Base-by-base conservation (phyloP, 2,113 vertebrate genomes). In the Myanophis thanlyinensis region DNA sequence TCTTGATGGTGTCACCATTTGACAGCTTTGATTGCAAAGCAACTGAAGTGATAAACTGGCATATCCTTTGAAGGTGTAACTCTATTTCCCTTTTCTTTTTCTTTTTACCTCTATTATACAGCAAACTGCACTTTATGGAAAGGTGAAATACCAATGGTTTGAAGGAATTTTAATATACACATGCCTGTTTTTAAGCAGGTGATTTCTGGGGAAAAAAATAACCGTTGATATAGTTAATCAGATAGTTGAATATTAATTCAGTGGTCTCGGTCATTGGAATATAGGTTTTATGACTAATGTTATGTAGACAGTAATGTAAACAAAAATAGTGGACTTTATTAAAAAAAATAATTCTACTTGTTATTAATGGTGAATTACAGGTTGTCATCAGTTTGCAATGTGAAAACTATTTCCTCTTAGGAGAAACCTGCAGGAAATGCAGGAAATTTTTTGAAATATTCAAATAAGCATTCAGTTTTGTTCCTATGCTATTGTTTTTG, bases 1-100 rank as follows among this genome's bases (percentile, higher is more conserved):
- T 23, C 53, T 93, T 8, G n/a, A 90, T 25, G 46, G 20, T 90
- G 53, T 93, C 27, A 89, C 54, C 53, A 3, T 49, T 88, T 94
- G n/a, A 90, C 49, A 89, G 1, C 5, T 90, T 12, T 0, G 48
- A 48, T 91, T 67, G n/a, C 59, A 87, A 27, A 52, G 56, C 53
- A 89, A 48, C 35, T 89, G 59, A 90, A 93, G 85, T 87, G 73
- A 48, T 44, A 51, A 73, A 53, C 35, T 54, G 40, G 67, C 90
- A 0, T 6, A 1, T 25, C 73, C 89, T 80, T 91, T 67, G 23
- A 85, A 85, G 5, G 30, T 40, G 25, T 84, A 91, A 51, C 27
- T 49, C 62, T 67, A 18, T 35, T 67, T 67, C 35, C 12, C 13
- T 35, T 67, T 67, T n/a, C 62, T 15, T n/a, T 44, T 93, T 87